A percentile compares a stretch with the other conserved stretches of the same genome.
Conservation (phyloP, 2,797 vertebrate species). For the Ispidina lecontei region DNA sequence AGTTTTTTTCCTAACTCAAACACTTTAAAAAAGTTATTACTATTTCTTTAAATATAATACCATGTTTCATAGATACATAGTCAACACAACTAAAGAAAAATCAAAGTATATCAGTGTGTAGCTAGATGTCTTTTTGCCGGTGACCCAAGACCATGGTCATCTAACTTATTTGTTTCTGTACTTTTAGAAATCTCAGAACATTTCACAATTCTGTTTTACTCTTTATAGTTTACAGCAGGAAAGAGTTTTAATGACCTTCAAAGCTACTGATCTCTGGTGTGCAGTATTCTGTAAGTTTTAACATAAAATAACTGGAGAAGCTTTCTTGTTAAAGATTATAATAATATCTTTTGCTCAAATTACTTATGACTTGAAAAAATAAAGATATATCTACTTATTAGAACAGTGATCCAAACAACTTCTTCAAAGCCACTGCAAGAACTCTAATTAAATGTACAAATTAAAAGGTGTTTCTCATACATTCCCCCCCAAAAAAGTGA, state of each 20-base stretch:
- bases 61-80: background rate
- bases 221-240: background rate
- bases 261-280: background rate
- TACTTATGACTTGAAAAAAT: background rate
- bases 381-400: background rate
- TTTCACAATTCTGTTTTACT: background rate
- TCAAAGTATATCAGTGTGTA: background rate
- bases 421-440: background rate
- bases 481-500: background rate
- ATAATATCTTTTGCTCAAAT: background rate
- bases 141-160: background rate
- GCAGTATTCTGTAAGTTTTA: background rate
- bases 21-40: background rate
- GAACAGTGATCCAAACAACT: background rate
- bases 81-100: background rate
- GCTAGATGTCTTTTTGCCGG: background rate
- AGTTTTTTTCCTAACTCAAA: background rate
- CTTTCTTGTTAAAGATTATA: background rate
- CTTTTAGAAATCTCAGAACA: background rate
- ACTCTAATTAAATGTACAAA: background rate
- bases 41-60: background rate
- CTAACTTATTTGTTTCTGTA: background rate
- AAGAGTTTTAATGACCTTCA: background rate
- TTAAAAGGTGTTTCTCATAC: background rate
- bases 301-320: background rate